Evolutionary conservation across 2,797 vertebrate genomes (phyloP).

Genomic region (Phylloscopus collybita): DNA sequence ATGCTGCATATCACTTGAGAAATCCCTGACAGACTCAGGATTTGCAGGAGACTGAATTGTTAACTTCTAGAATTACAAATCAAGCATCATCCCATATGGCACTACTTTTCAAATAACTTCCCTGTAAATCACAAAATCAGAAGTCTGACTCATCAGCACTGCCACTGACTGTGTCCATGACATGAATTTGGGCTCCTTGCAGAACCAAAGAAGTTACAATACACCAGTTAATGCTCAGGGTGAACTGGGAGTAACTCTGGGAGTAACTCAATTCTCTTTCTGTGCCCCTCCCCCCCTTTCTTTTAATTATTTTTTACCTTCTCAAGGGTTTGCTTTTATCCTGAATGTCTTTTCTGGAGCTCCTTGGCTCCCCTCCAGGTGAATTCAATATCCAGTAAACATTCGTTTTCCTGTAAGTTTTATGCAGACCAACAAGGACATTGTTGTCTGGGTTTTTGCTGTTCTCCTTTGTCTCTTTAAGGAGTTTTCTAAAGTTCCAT

Average conservation of each 20-base stretch:
- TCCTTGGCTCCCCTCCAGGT: not conserved
- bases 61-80: conserved; percentile 54
- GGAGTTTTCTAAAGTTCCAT: too few relatives aligned
- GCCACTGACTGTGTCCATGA: not conserved
- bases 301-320: not conserved
- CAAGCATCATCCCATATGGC: conserved; percentile 23
- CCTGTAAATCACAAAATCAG: not conserved
- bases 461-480: too few relatives aligned
- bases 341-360: not conserved
- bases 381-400: not conserved
- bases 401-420: not conserved
- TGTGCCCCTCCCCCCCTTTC: accelerated
- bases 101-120: conserved; percentile 1
- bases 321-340: not conserved
- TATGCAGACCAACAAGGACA: not conserved
- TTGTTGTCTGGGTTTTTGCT: too few relatives aligned
- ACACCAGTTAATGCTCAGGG: not conserved
- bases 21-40: conserved; percentile 18
- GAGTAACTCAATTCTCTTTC: not conserved
- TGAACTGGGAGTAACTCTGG: too few relatives aligned
- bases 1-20: conserved; percentile 21
- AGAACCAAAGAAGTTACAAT: not conserved
- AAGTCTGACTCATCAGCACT: not conserved
- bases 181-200: not conserved
- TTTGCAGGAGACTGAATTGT: conserved; percentile 16